Conservation (phyloP, 2,888 invertebrate species). For the Elysia crispata region DNA sequence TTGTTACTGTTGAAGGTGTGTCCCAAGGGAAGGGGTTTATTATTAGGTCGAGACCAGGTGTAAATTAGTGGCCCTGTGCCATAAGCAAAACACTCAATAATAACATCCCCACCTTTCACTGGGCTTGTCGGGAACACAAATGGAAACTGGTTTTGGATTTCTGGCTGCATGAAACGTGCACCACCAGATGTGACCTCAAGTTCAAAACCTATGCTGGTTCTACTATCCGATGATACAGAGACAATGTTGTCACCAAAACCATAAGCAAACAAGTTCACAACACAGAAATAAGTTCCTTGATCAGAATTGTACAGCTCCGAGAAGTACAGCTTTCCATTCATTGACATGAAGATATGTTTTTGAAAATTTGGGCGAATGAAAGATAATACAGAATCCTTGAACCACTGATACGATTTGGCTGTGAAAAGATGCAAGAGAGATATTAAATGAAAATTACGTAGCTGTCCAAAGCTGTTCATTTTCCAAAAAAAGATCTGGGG, state of each 20-base stretch:
- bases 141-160: slow-evolving; percentile 95
- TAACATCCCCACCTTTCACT: slow-evolving; percentile 90
- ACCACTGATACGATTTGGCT: slow-evolving; percentile 86
- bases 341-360: slow-evolving; percentile 88
- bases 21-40: slow-evolving; percentile 74
- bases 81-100: slow-evolving; percentile 96
- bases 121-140: slow-evolving; percentile 96
- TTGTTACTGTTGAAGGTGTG: slow-evolving; percentile 87
- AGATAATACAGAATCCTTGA: slow-evolving; percentile 88
- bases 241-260: slow-evolving; percentile 60
- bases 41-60: slow-evolving; percentile 57
- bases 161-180: slow-evolving; percentile 79
- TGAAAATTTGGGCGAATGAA: slow-evolving; percentile 95
- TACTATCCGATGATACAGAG: slow-evolving; percentile 54
- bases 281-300: slow-evolving; percentile 66
- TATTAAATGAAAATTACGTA: background rate
- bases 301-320: slow-evolving; percentile 91
- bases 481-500: too few species aligned
- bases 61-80: slow-evolving; percentile 83
- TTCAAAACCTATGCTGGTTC: slow-evolving; percentile 65
- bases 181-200: slow-evolving; percentile 13
- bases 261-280: slow-evolving; percentile 58
- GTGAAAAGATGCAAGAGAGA: background rate
- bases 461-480: too few species aligned
- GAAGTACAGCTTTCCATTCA: slow-evolving; percentile 96